Conservation (phyloP, 2,797 vertebrate species). For the Momotus momota region DNA sequence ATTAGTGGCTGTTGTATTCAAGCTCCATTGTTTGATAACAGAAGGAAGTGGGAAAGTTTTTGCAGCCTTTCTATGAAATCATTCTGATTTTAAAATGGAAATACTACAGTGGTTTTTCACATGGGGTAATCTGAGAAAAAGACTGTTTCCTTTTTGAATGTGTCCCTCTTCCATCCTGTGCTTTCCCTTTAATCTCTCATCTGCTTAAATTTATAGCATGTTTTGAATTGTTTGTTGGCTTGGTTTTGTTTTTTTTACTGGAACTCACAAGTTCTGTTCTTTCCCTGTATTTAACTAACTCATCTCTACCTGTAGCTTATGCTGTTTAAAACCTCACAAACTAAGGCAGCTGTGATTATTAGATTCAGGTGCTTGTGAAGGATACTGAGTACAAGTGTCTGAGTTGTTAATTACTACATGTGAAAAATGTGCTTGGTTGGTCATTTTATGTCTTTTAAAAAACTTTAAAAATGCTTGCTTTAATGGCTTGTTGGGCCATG, state of each 20-base stretch:
- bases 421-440: not conserved
- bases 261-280: not conserved
- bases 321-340: not conserved
- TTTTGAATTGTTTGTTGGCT: not conserved
- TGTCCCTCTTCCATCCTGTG: not conserved
- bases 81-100: not conserved
- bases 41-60: not conserved
- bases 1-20: not conserved
- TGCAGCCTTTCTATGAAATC: not conserved
- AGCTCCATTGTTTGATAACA: not conserved
- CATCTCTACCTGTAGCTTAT: not conserved
- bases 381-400: not conserved
- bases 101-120: not conserved
- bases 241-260: not conserved
- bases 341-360: not conserved
- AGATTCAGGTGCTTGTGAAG: not conserved
- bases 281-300: not conserved
- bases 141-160: not conserved
- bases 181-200: not conserved
- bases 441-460: not conserved
- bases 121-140: not conserved
- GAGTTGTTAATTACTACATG: not conserved
- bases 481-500: not conserved
- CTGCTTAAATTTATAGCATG: not conserved
- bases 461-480: not conserved